Evolutionary conservation across 2,113 vertebrate species (phyloP), one percentile per base, ranked within the genome.

Genomic region (Hydropotes inermis): DNA sequence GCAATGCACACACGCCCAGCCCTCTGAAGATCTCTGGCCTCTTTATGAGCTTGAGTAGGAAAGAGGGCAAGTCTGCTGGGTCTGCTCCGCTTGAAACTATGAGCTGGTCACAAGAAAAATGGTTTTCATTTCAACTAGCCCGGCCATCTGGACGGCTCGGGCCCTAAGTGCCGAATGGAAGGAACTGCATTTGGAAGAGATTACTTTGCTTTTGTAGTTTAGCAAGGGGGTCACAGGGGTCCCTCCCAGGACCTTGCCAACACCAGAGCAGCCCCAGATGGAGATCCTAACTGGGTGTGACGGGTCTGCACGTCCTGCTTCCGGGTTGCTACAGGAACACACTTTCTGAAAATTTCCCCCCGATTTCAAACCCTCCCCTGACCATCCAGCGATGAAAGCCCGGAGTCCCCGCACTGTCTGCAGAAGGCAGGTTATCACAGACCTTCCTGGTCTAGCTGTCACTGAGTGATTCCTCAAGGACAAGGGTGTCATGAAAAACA

Each of bases 191-290:
- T 97, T 97, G 91, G 88, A 97, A 97, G 91, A 96, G 91, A 95
- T 96, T 93, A 96, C 89, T 92, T 96, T 89, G 52, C 95, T 86
- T 97, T 96, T 96, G 97, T 92, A 94, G 97, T 90, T 92, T 50
- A 82, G 79, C 12, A 4, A 87, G 36, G 64, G 33, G 91, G 67
- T 96, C 95, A 87, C 12, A 27, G 0, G 0, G 96, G 96, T 89
- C 94, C 13, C 39, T 17, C 64, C 23, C 36, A 39, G 90, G 88
- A n/a, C 7, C 27, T 74, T 50, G 60, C 60, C 36, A 84, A 85
- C 84, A 50, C 28, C 36, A 88, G 64, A 87, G 17, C 17, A 50
- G 97, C 95, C 87, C 1, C 97, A 57, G 95, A 93, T 89, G 78
- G 97, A 91, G 97, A 92, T 55, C 25, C 50, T 96, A 96, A 89